These are phyloP conservation scores for Drosophila kikkawai DNA, from an alignment of 1,140 invertebrate species.

Conservation along the genomic window DNA sequence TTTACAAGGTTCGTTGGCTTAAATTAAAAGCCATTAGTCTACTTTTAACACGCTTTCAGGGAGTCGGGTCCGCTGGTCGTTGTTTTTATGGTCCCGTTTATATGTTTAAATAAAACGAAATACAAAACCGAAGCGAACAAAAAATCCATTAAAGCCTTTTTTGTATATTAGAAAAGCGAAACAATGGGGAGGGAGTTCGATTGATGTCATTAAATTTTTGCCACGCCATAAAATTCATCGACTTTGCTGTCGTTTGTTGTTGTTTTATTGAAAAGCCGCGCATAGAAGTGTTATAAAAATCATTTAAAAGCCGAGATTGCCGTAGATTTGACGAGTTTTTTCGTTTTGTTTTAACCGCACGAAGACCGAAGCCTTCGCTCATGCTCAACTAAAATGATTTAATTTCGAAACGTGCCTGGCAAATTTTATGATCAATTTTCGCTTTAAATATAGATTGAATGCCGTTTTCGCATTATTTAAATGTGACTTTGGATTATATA, in stretches of 20 bases:
- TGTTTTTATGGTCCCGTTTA: conserved; percentile 68
- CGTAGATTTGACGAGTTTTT: conserved; percentile 48
- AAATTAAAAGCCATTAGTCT: conserved; percentile 77
- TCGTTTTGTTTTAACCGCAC: conserved; percentile 31
- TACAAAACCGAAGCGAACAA: conserved; percentile 31
- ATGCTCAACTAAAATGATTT: conserved; percentile 81
- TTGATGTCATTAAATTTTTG: conserved; percentile 75
- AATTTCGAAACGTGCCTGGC: conserved; percentile 83
- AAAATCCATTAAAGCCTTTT: conserved; percentile 73
- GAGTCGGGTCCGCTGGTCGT: conserved; percentile 21
- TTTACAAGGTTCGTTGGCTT: conserved; percentile 43
- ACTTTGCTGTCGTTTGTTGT: conserved; percentile 15
- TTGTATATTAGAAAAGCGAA: conserved; percentile 62
- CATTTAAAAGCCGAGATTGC: conserved; percentile 73
- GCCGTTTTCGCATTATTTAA: conserved; percentile 41
- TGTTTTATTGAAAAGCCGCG: conserved; percentile 40
- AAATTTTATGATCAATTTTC: conserved; percentile 75
- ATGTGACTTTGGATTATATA: conserved; percentile 36
- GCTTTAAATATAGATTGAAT: conserved; percentile 65
- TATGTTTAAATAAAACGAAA: conserved; percentile 63
- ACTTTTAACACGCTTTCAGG: conserved; percentile 69
- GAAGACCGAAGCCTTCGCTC: conserved; percentile 24
- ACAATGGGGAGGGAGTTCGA: conserved; percentile 60
- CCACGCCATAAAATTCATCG: conserved; percentile 69
- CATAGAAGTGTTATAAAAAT: conserved; percentile 79